Evolutionary conservation across 2,888 invertebrate species (phyloP).

Genomic region (Cephus pygmeus): DNA sequence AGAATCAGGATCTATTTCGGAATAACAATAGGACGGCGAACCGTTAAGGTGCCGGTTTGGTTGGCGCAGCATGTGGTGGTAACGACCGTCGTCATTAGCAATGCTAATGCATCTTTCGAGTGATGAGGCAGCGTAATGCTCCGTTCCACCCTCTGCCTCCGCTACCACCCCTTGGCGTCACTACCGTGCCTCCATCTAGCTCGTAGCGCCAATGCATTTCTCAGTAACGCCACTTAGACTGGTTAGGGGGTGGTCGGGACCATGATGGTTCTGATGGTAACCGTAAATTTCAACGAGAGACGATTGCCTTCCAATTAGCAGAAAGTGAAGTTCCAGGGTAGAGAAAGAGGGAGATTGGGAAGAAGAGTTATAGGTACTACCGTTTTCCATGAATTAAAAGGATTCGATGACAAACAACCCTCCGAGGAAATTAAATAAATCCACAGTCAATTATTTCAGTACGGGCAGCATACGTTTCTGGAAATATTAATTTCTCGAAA

Average conservation of each 20-base stretch:
- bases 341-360: too few species aligned
- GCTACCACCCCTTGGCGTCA: constrained; percentile 11
- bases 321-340: too few species aligned
- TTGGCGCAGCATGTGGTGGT: constrained; percentile 51
- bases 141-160: constrained; percentile 17
- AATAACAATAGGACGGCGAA: not conserved
- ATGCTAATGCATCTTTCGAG: constrained; percentile 63
- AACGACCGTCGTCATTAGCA: constrained; percentile 63
- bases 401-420: too few species aligned
- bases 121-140: constrained; percentile 58
- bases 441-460: too few species aligned
- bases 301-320: constrained; percentile 45
- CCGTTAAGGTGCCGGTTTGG: constrained; percentile 5
- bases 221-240: constrained; percentile 37
- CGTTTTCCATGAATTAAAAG: too few species aligned
- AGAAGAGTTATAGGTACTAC: too few species aligned
- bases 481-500: too few species aligned
- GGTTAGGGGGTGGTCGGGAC: not conserved
- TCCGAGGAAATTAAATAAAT: too few species aligned
- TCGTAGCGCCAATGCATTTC: constrained; percentile 33
- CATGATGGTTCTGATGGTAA: constrained; percentile 7
- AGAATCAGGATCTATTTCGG: constrained; percentile 4
- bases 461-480: too few species aligned
- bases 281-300: constrained; percentile 35
- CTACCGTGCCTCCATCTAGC: constrained; percentile 11